Percentiles rank a stretch among this genome's conserved stretches.
Conservation (phyloP, 2,797 vertebrate species). For the Malurus leucopterus region DNA sequence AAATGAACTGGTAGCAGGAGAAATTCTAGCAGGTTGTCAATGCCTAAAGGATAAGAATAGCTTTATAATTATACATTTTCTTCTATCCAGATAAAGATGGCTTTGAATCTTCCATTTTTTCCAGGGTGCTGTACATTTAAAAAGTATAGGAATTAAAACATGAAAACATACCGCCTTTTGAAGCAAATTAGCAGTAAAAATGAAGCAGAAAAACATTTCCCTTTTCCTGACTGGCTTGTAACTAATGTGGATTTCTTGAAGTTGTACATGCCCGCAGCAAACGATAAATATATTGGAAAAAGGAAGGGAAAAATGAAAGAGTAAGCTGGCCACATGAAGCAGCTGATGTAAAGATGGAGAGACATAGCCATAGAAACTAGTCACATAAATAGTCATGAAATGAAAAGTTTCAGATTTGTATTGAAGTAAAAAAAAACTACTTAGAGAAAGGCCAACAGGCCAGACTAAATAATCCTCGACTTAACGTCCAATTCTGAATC, state of each 20-base stretch:
- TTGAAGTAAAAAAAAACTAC: constrained; percentile 92
- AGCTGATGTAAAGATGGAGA: constrained; percentile 81
- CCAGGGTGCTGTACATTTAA: constrained; percentile 3
- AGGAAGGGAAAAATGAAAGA: constrained; percentile 78
- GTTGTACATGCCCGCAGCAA: constrained; percentile 37
- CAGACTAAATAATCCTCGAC: constrained; percentile 99
- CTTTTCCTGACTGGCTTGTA: constrained; percentile 1
- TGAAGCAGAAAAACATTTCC: constrained; percentile 21
- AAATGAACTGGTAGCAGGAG: constrained; percentile 1
- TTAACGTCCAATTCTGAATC: constrained; percentile 98
- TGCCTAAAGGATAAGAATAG: constrained; percentile 35
- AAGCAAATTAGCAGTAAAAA: constrained; percentile 49
- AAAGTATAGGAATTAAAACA: constrained; percentile 23
- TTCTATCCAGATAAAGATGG: background rate
- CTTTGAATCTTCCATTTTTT: constrained; percentile 14
- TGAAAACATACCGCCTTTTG: constrained; percentile 33
- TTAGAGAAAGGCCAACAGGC: constrained; percentile 94
- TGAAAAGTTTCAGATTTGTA: constrained; percentile 96
- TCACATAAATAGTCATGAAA: constrained; percentile 97
- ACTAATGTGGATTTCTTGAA: constrained; percentile 36
- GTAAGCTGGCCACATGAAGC: constrained; percentile 78
- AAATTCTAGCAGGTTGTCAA: constrained; percentile 11
- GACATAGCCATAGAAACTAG: constrained; percentile 80
- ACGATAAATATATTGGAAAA: constrained; percentile 82
- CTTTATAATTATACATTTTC: constrained; percentile 20